A percentile compares a stretch with the other conserved stretches of the same genome.
phyloP scores from a whole-genome alignment of 2,113 vertebrate species.

The Lagenorhynchus albirostris region DNA sequence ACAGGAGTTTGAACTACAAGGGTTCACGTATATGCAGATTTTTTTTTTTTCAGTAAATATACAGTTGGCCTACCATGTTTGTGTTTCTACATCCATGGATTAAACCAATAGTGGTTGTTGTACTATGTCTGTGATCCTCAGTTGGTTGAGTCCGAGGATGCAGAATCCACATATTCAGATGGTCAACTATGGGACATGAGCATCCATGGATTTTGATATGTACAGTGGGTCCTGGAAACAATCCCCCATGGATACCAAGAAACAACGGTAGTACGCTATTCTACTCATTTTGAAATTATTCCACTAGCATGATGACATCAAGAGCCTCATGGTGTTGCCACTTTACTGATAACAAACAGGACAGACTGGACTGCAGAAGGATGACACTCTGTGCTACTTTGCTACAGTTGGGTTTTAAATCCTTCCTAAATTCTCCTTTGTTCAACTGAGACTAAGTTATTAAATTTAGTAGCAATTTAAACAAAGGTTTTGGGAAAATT shows the following conservation, averaged over 20 bases:
- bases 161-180: background rate
- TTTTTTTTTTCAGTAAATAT: background rate
- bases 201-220: background rate
- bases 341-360: background rate
- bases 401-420: background rate
- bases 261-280: background rate
- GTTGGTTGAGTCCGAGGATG: background rate
- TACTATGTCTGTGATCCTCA: background rate
- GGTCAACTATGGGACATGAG: background rate
- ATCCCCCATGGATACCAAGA: background rate
- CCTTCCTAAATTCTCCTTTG: background rate
- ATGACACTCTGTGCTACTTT: background rate
- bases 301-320: background rate
- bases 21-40: background rate
- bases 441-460: background rate
- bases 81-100: rapidly evolving
- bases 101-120: background rate
- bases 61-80: background rate
- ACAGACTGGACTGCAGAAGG: background rate
- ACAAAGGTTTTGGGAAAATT: background rate
- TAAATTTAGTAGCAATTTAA: background rate
- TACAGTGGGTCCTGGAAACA: background rate
- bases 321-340: rapidly evolving
- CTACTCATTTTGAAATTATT: background rate
- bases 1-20: background rate